Base-by-base conservation (phyloP, 1,140 invertebrate species). In the Ceratitis capitata region DNA sequence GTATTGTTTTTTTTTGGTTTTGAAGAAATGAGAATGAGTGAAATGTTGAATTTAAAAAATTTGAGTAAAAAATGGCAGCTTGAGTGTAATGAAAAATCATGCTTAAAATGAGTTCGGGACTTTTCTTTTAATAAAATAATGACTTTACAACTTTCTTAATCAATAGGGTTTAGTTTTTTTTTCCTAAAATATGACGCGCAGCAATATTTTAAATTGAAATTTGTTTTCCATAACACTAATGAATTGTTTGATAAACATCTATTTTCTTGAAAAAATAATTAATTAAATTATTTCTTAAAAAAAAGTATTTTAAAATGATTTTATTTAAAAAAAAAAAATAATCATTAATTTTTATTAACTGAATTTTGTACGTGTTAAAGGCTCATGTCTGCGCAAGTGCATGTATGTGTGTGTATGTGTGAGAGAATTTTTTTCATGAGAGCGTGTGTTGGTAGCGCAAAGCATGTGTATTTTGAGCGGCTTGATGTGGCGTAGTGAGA, bases 341-440 rank as follows among this genome's bases (percentile, higher is more conserved):
- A n/a, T n/a, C n/a, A n/a, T n/a, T n/a, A n/a, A n/a, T n/a, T n/a
- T n/a, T n/a, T n/a, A n/a, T 39, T 83, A 83, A 83, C 39, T 78
- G 45, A 78, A 78, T 78, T 45, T 78, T 78, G 82, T 32, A 58
- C 14, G 82, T 23, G 82, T 83, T 49, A 49, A n/a, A n/a, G 51
- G n/a, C n/a, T n/a, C n/a, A n/a, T n/a, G n/a, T n/a, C n/a, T n/a
- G n/a, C n/a, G n/a, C n/a, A 56, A 7, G n/a, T n/a, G n/a, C n/a
- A 56, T 83, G 47, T 19, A 45, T 42, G 32, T 42, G 35, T 64
- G 10, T 47, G 45, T 42, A 42, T 85, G 56, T 84, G 10, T 29
- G 19, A 42, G 64, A 3, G 64, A 23, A 19, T 10, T 32, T 74
- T 32, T 64, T 69, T 12, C 32, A 19, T n/a, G 61, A 35, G 61